Evolutionary conservation across 1,140 invertebrate species (phyloP).

Genomic region (Bombus picipes): DNA sequence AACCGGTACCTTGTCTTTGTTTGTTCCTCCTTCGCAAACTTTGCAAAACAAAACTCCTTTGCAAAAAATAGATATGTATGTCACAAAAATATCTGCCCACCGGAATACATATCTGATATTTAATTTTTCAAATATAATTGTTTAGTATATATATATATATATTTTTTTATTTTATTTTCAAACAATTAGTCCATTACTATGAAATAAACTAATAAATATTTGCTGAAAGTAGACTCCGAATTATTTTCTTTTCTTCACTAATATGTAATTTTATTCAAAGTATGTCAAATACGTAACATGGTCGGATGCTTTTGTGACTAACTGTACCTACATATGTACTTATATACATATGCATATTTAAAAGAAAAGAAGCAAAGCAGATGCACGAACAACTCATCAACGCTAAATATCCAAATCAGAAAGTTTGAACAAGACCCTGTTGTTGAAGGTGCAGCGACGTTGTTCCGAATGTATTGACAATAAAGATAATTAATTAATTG

Average conservation of each 20-base stretch:
- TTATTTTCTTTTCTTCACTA: no score
- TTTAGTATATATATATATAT: no score
- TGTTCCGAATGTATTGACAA: conserved; percentile 82
- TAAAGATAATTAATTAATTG: conserved; percentile 70
- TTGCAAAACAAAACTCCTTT: neutral
- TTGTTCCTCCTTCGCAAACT: conserved; percentile 23
- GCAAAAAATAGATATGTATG: neutral
- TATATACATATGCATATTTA: neutral
- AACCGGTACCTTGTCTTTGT: conserved; percentile 39
- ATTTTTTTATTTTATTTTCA: neutral
- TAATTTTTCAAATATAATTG: neutral
- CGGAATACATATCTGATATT: neutral
- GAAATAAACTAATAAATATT: neutral
- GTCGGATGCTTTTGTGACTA: neutral
- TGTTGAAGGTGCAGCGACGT: conserved; percentile 71
- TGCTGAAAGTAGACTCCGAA: neutral
- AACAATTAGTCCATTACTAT: neutral
- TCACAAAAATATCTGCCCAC: neutral
- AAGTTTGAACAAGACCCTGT: neutral
- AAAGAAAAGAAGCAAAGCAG: neutral
- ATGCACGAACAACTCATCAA: neutral
- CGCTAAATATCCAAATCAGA: neutral
- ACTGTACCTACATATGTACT: neutral
- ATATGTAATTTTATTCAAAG: neutral
- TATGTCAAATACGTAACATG: neutral